Evolutionary conservation across 2,113 vertebrate species (phyloP), one percentile per base, ranked within the genome.

Genomic region (Toxostoma redivivum): DNA sequence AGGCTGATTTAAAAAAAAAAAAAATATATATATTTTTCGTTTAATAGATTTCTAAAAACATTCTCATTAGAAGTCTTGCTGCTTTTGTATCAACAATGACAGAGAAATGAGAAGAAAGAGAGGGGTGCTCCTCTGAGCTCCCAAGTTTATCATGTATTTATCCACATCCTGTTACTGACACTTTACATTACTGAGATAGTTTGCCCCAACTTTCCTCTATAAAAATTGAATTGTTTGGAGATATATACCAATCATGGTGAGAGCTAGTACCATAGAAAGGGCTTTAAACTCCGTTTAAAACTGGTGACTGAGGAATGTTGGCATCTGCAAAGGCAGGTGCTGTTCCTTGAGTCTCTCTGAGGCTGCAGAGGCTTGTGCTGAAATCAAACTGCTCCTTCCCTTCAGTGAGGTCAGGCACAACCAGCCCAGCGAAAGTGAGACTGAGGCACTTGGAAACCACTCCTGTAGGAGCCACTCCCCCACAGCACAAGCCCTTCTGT

Each of bases 161-260:
- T 50, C 62, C 42, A 60, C 38, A 56, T 61, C 19, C 53, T 47
- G 7, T 20, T 66, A 73, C 72, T 21, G 31, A 60, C 28, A 61
- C 50, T 80, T 83, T 50, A 30, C 35, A 51, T 65, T 87, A 57
- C 58, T 45, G 37, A 87, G 21, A 82, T 7, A 84, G 22, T n/a
- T 82, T 80, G 47, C 7, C 30, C 9, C 12, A 53, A 67, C 12
- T 76, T 74, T 57, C 50, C 33, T 27, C 21, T 33, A 71, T 10
- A 48, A 81, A 94, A 67, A 87, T n/a, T 4, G 40, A 61, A 77
- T 81, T 71, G 31, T 87, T 92, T 71, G 53, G 40, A 58, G 40
- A 45, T 48, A 21, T 18, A 28, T 27, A 51, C 19, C 19, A 53
- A 4, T 15, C 30, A 25, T 2, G 5, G 16, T 21, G 33, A 70